Evolutionary conservation across 2,797 vertebrate genomes (phyloP), one percentile per base, ranked within the genome.

Genomic region (Coilia nasus): DNA sequence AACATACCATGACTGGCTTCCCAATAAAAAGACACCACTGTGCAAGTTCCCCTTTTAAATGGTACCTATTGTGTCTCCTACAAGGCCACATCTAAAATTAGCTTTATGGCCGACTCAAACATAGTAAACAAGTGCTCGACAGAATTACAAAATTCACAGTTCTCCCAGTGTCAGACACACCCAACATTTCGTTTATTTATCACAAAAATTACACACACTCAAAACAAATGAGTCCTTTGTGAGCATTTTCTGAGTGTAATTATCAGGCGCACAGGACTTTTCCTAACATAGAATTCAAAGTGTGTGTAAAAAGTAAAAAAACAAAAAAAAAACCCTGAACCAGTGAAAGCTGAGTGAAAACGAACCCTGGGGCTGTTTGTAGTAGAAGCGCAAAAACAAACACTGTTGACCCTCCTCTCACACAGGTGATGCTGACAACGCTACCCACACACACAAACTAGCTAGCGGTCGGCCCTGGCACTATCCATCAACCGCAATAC

Each of bases 1-100:
- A 75, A 75, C 25, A 75, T 17, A 19, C 14, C 28, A 41, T 75
- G 67, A 35, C 67, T 75, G 67, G 28, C 67, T 31, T 31, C 67
- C 67, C 67, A 75, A 75, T 75, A 75, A 75, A 75, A 75, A 75
- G 67, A 75, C 67, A 19, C 67, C 31, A 23, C 28, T 75, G 67
- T 35, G 67, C 67, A 75, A 28, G 28, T 75, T 75, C 28, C 67
- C 67, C 28, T 75, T 35, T 75, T 75, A 75, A 75, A 35, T 35
- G 12, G 67, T 6, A 31, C 67, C 25, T 35, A 75, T 75, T 75
- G 28, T 75, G 31, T 75, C 28, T 75, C 3, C 67, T 28, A 19
- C 28, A 35, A 75, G 67, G 67, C 28, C 67, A 35, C 28, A 28
- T 35, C 67, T 75, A 75, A 75, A 75, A 75, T 35, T 75, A 75